phyloP scores from a whole-genome alignment of 2,888 invertebrate genomes.

The Halocaridina rubra region DNA sequence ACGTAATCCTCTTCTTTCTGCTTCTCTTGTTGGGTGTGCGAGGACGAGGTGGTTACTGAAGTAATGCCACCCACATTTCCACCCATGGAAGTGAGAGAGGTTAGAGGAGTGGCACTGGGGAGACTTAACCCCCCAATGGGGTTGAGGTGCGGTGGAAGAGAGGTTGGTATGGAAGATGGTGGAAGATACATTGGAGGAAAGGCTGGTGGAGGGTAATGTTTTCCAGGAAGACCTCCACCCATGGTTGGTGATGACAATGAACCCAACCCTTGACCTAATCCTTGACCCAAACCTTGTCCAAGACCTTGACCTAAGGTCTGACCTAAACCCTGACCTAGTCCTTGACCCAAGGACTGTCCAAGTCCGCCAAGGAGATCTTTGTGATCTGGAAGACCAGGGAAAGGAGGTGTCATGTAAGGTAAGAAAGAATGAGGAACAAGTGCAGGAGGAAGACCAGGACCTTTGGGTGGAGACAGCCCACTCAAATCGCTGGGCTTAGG shows the following conservation, averaged over 20 bases:
- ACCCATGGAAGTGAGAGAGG: conserved; percentile 60
- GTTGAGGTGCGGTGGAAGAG: conserved; percentile 55
- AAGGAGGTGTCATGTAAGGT: conserved; percentile 59
- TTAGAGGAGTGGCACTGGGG: conserved; percentile 53
- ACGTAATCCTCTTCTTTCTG: conserved; percentile 59
- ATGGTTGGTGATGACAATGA: conserved; percentile 51
- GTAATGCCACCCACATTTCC: conserved; percentile 46
- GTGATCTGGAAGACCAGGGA: conserved; percentile 54
- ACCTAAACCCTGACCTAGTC: conserved; percentile 39
- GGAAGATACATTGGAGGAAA: conserved; percentile 63
- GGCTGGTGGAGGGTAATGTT: conserved; percentile 57
- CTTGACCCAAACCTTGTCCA: neutral
- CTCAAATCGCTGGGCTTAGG: conserved; percentile 48
- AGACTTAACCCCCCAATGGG: conserved; percentile 50
- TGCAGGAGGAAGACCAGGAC: conserved; percentile 49
- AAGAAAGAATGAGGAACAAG: conserved; percentile 60
- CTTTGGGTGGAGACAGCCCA: conserved; percentile 40
- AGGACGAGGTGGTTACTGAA: conserved; percentile 54
- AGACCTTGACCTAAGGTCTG: conserved; percentile 29
- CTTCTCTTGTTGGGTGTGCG: conserved; percentile 36
- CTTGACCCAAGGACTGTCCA: conserved; percentile 31
- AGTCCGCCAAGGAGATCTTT: conserved; percentile 58
- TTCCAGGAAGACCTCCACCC: conserved; percentile 43
- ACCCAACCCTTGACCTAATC: neutral
- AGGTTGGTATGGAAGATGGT: conserved; percentile 52